Evolutionary conservation across 2,113 vertebrate species (phyloP).

Genomic region (Pelecanus crispus): DNA sequence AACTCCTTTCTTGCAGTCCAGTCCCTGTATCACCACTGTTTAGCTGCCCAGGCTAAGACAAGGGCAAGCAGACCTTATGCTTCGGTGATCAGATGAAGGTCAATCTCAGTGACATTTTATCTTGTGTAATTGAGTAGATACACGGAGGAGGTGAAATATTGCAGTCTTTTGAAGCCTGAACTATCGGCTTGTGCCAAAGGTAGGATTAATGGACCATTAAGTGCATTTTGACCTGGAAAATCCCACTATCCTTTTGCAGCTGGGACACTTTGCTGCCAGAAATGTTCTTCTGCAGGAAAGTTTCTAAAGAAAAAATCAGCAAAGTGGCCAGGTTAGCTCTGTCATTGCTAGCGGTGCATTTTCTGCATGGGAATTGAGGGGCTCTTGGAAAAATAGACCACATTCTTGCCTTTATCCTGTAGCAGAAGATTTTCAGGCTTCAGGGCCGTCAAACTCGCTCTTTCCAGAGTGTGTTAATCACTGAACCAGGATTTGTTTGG

Average conservation of each 20-base stretch:
- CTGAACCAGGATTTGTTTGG: not conserved
- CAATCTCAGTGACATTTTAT: not conserved
- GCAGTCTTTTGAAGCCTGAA: not conserved
- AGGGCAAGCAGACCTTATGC: not conserved
- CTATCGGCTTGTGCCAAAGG: not conserved
- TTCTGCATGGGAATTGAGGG: not conserved
- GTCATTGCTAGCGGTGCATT: not conserved
- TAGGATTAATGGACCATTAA: conserved; percentile 28
- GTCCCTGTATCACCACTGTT: not conserved
- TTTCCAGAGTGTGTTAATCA: not conserved
- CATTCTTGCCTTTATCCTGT: not conserved
- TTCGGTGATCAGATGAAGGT: conserved; percentile 24
- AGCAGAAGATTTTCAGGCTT: not conserved
- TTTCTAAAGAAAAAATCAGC: not conserved
- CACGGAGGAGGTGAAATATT: not conserved
- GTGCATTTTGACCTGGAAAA: conserved; percentile 38
- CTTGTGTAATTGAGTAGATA: conserved; percentile 16
- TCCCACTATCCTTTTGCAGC: not conserved
- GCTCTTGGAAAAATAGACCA: not conserved
- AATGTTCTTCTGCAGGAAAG: not conserved
- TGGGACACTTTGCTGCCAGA: not conserved
- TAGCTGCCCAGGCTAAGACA: not conserved
- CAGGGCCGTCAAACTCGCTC: not conserved
- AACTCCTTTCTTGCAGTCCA: not conserved
- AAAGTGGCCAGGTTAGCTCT: not conserved